Evolutionary conservation across 2,113 vertebrate species (phyloP).

Genomic region (Piprites chloris): DNA sequence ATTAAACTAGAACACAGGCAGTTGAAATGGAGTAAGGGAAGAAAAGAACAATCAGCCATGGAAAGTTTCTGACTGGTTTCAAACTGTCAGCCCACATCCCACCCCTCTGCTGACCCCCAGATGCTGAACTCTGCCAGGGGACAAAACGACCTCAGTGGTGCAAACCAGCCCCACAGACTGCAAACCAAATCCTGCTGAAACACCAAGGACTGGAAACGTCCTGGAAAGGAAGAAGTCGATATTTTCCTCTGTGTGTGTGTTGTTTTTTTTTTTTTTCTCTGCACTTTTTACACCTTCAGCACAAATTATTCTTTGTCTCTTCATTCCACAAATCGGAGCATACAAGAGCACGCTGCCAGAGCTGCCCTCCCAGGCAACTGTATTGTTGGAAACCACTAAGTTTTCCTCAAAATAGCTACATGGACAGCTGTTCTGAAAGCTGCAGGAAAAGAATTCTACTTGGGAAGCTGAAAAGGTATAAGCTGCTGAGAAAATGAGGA

Average conservation of each 20-base stretch:
- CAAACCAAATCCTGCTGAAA: background rate
- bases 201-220: background rate
- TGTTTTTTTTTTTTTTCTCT: background rate
- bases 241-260: background rate
- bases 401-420: background rate
- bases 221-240: background rate
- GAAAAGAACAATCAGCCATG: background rate
- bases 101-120: background rate
- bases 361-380: background rate
- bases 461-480: background rate
- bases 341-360: background rate
- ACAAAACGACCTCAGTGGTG: background rate
- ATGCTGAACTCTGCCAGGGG: background rate
- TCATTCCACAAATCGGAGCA: background rate
- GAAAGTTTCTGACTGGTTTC: background rate
- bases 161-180: background rate
- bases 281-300: background rate
- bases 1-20: background rate
- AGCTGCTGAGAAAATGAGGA: constrained; percentile 45
- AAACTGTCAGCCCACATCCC: background rate
- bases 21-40: background rate
- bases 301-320: background rate
- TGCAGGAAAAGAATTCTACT: background rate
- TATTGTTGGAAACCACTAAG: background rate
- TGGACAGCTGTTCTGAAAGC: background rate